Base-by-base conservation (phyloP, 1,140 invertebrate species). In the Diorhabda sublineata region DNA sequence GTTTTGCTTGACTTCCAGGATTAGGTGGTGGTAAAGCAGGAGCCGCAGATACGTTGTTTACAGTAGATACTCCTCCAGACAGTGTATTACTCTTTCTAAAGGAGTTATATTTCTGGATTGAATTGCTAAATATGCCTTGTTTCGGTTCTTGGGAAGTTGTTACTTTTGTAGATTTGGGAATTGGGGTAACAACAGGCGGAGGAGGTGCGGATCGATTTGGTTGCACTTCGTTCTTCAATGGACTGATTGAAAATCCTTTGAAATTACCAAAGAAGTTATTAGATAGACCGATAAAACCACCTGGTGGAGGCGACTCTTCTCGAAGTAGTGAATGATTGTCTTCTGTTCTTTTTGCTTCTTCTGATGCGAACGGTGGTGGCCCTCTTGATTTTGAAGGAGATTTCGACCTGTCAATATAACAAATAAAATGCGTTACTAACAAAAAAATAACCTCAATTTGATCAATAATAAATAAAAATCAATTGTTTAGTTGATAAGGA, bases 251-350 rank as follows among this genome's bases (percentile, higher is more conserved):
- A 79, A 93, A 94, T 2, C 92, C 92, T 82, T 93, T 93, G 81
- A 93, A 94, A 70, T 93, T 90, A 0, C 92, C 92, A 75, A 93
- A 92, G 74, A 94, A 87, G 68, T 87, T 86, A 72, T 83, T 86
- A 71, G 85, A 83, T 73, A 88, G 70, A 11, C 74, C 69, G 8
- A 63, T 63, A 73, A 88, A 71, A 41, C 74, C 69, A 7, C 59
- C 60, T n/a, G 71, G 63, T 42, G 71, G 64, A 5, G 73, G 66
- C 2, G 73, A 58, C 57, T 80, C 71, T 69, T 77, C 74, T 7
- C 75, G 75, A 2, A 81, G 83, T 3, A 85, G 79, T 0, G 84
- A 82, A 44, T 84, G 82, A 65, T 84, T 85, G 67, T 84, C 83
- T 61, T 84, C 86, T 11, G 84, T 78, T 52, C 83, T 83, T 63